Conservation (phyloP, 2,888 invertebrate species). For the Sinhomidia bicolor region DNA sequence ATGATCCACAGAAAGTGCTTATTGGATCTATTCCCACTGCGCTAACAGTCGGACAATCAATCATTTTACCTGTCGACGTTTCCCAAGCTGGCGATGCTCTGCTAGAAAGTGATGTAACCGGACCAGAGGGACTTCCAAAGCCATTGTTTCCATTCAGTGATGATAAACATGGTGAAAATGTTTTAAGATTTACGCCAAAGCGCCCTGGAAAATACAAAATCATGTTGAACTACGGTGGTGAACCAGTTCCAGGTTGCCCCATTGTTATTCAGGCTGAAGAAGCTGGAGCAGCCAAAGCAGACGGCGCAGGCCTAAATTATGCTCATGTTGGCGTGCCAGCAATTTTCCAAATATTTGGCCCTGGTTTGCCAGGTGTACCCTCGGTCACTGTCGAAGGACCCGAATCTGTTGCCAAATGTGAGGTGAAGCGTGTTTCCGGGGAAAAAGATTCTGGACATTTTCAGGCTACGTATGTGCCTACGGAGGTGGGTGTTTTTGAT, state of each 20-base stretch:
- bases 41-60: constrained; percentile 91
- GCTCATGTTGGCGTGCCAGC: constrained; percentile 84
- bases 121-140: constrained; percentile 91
- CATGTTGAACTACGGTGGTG: constrained; percentile 84
- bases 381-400: constrained; percentile 84
- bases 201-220: constrained; percentile 90
- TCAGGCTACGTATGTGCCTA: constrained; percentile 94
- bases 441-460: constrained; percentile 86
- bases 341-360: constrained; percentile 84
- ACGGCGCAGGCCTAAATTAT: constrained; percentile 84
- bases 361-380: constrained; percentile 83
- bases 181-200: constrained; percentile 92
- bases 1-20: constrained; percentile 91
- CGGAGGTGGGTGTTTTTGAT: constrained; percentile 95
- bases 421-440: constrained; percentile 79
- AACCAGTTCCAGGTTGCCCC: constrained; percentile 84
- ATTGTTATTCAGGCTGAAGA: constrained; percentile 85
- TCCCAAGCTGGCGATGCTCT: constrained; percentile 93
- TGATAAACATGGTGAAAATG: constrained; percentile 85
- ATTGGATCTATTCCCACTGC: constrained; percentile 85
- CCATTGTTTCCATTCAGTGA: constrained; percentile 89
- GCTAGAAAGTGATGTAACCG: constrained; percentile 92
- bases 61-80: constrained; percentile 90
- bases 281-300: constrained; percentile 84
- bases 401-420: constrained; percentile 83